These are phyloP conservation scores for Myripristis murdjan DNA, from an alignment of 2,797 vertebrate species.

Conservation along the genomic window DNA sequence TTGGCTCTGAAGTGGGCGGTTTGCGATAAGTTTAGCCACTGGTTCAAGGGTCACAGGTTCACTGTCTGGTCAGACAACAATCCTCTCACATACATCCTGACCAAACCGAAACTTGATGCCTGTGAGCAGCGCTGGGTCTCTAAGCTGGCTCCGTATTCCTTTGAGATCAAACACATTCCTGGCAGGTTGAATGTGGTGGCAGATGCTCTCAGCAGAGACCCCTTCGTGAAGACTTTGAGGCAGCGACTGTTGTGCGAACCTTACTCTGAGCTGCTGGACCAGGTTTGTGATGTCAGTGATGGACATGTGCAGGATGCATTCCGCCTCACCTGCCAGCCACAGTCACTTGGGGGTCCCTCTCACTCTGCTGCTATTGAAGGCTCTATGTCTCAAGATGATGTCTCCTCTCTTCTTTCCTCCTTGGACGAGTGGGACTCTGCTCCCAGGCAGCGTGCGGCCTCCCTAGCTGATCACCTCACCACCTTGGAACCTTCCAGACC, in stretches of 20 bases:
- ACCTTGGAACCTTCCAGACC: not conserved
- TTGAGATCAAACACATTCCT: slow-evolving; percentile 37
- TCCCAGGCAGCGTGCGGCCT: not conserved
- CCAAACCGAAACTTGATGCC: slow-evolving; percentile 30
- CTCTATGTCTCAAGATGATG: not conserved
- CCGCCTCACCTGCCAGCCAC: slow-evolving; percentile 29
- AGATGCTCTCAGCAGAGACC: slow-evolving; percentile 21
- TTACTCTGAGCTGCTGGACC: slow-evolving; percentile 9
- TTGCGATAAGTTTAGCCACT: too few relatives aligned
- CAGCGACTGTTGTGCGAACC: slow-evolving; percentile 21
- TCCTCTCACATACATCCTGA: slow-evolving; percentile 21
- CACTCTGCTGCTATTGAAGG: not conserved
- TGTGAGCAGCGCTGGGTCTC: slow-evolving; percentile 47
- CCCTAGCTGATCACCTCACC: slow-evolving; percentile 3
- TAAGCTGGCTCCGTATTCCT: slow-evolving; percentile 13
- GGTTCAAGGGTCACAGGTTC: too few relatives aligned
- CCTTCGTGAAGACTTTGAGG: slow-evolving; percentile 15
- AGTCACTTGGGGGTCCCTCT: not conserved
- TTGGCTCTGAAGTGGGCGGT: too few relatives aligned
- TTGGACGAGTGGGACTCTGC: slow-evolving; percentile 28
- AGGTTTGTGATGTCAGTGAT: slow-evolving; percentile 9
- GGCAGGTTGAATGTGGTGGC: slow-evolving; percentile 28
- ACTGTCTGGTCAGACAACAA: slow-evolving; percentile 15
- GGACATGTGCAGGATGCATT: too few relatives aligned
- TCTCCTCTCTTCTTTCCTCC: slow-evolving; percentile 7